A percentile compares a stretch with the other conserved stretches of the same genome.
Conservation (phyloP, 2,888 invertebrate species). For the Eudasyphora cyanicolor region DNA sequence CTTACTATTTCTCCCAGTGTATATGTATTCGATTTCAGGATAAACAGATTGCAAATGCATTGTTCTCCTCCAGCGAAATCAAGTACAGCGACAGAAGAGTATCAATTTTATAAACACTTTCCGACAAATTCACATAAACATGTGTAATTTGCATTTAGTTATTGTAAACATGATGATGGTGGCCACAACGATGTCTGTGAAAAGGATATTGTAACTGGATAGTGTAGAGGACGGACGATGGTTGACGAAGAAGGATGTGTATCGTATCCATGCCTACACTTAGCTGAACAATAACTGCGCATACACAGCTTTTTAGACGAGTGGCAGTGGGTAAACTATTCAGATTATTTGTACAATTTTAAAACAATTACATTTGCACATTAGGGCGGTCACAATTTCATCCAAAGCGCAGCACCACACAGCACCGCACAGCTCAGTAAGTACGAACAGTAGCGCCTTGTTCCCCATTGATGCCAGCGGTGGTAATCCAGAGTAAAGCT, state of each 20-base stretch:
- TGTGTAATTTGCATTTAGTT: background rate
- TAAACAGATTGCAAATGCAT: background rate
- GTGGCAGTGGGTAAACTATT: background rate
- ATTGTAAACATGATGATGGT: background rate
- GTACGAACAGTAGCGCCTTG: background rate
- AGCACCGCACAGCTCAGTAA: background rate
- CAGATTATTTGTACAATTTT: background rate
- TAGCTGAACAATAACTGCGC: background rate
- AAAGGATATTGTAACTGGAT: background rate
- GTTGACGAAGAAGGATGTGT: background rate
- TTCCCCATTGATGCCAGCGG: background rate
- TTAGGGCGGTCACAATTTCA: too few relatives aligned
- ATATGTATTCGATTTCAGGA: background rate
- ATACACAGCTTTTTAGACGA: background rate
- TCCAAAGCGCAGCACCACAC: background rate
- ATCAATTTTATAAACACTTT: background rate
- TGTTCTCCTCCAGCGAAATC: background rate
- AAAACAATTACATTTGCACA: slow-evolving; percentile 29
- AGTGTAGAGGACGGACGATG: background rate
- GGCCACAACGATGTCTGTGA: background rate
- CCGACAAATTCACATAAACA: background rate
- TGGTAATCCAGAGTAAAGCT: background rate
- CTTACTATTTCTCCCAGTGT: background rate
- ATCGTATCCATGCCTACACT: background rate
- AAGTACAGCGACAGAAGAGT: background rate